Evolutionary conservation across 2,797 vertebrate species (phyloP).

Genomic region (Phataginus tetradactyla): DNA sequence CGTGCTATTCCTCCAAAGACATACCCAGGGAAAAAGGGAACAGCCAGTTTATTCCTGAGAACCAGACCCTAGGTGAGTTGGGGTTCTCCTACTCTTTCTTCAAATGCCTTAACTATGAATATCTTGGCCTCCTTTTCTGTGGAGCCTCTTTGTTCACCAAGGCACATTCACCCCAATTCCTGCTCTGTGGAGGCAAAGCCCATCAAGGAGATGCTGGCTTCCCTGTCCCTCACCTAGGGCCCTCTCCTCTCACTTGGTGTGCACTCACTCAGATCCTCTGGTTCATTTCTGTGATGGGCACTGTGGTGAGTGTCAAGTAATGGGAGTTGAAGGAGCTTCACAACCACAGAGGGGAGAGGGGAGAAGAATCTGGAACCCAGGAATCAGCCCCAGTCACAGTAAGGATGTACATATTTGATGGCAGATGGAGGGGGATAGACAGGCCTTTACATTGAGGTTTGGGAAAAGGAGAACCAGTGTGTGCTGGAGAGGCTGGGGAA

Average conservation of each 20-base stretch:
- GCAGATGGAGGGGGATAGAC: not conserved
- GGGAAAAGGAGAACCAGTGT: not conserved
- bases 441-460: not conserved
- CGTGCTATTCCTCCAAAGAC: conserved; percentile 6
- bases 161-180: not conserved
- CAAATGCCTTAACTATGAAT: not conserved
- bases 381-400: not conserved
- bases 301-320: not conserved
- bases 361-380: not conserved
- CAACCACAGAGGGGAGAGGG: not conserved
- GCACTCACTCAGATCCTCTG: not conserved
- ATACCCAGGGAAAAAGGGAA: conserved; percentile 9
- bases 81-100: not conserved
- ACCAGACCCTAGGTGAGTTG: conserved; percentile 42
- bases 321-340: not conserved
- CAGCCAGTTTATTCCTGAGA: conserved; percentile 21
- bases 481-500: not conserved
- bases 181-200: not conserved
- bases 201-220: not conserved
- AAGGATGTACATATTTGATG: not conserved
- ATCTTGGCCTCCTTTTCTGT: not conserved
- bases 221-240: no score
- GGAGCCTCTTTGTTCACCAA: not conserved
- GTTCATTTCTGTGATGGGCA: not conserved
- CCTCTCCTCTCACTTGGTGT: not conserved